Percentiles rank a stretch among this genome's conserved stretches.
phyloP scores from a whole-genome alignment of 2,888 invertebrate genomes.

The Harmothoe impar region DNA sequence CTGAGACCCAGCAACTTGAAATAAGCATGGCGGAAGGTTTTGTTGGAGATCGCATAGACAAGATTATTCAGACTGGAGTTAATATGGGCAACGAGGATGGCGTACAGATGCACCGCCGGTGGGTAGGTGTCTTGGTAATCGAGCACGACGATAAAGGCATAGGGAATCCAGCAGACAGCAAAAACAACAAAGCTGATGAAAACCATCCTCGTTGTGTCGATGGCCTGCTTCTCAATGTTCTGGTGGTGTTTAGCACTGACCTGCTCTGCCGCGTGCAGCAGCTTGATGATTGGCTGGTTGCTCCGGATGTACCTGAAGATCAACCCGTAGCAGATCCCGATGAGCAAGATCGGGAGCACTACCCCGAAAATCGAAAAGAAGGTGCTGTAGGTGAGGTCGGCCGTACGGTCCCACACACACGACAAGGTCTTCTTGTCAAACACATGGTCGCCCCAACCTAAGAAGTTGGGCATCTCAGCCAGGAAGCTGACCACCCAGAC shows the following conservation, averaged over 20 bases:
- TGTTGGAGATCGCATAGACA: not conserved
- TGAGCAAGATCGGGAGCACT: conserved; percentile 59
- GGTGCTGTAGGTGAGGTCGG: conserved; percentile 70
- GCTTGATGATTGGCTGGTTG: not conserved
- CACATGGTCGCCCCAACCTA: conserved; percentile 72
- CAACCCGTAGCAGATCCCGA: conserved; percentile 63
- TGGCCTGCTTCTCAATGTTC: not conserved
- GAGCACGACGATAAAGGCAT: not conserved
- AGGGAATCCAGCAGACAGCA: not conserved
- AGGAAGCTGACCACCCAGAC: conserved; percentile 71
- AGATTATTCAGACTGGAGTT: not conserved
- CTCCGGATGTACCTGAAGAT: conserved; percentile 64
- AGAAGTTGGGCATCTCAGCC: conserved; percentile 69
- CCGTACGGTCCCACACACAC: conserved; percentile 71
- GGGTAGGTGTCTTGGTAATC: not conserved
- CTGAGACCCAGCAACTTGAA: not conserved
- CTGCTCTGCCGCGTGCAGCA: not conserved
- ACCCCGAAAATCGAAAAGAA: conserved; percentile 71
- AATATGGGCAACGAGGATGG: not conserved
- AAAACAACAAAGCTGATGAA: not conserved
- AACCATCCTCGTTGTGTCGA: not conserved
- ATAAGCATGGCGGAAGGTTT: not conserved
- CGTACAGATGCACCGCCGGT: not conserved
- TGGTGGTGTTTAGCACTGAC: too few species aligned
- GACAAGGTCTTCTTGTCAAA: conserved; percentile 71